Evolutionary conservation across 1,140 invertebrate genomes (phyloP).

Genomic region (Pogonus chalceus): DNA sequence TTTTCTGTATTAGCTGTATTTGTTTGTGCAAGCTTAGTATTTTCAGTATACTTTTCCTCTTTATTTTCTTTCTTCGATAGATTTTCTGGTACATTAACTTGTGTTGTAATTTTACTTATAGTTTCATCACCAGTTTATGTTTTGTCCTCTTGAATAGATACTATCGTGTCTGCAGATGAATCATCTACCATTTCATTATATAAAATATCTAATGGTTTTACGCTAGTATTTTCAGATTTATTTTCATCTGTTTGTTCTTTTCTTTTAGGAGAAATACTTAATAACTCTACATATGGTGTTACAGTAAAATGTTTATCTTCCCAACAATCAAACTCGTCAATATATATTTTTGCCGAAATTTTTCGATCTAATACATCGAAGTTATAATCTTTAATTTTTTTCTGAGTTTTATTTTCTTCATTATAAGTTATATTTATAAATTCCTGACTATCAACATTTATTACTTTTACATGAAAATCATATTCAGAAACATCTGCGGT

Average conservation of each 20-base stretch:
- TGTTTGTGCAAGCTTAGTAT: no score
- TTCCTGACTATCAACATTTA: not conserved
- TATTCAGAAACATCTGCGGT: not conserved
- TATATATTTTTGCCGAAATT: not conserved
- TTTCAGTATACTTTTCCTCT: no score
- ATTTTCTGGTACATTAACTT: not conserved
- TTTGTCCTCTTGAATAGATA: not conserved
- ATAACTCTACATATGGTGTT: not conserved
- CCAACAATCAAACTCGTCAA: not conserved
- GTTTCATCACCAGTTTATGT: not conserved
- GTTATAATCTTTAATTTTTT: not conserved
- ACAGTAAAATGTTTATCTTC: not conserved
- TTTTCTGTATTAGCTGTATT: no score
- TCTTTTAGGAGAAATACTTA: not conserved
- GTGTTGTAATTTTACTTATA: not conserved
- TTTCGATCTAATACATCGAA: not conserved
- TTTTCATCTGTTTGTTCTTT: not conserved
- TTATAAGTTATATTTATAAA: not conserved
- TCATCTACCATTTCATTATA: not conserved
- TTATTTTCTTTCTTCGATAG: no score
- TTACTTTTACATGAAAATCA: not conserved
- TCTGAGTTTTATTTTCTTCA: not conserved
- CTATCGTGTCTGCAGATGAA: not conserved
- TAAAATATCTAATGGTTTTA: not conserved
- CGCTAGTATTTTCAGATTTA: not conserved